Evolutionary conservation across 2,888 invertebrate genomes (phyloP).

Genomic region (Hemithea aestivaria): DNA sequence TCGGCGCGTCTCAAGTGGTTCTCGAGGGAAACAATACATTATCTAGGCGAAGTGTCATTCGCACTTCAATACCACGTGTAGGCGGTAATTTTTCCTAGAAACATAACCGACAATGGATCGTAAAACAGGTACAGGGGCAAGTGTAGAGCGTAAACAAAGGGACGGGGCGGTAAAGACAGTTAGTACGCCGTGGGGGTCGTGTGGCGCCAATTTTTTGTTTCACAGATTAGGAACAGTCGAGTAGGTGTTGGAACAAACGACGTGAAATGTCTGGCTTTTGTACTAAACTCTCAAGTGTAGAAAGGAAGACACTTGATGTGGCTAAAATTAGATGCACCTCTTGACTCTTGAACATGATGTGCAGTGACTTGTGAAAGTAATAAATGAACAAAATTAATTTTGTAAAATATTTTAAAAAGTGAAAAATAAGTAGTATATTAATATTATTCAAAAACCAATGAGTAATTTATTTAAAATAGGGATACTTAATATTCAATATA

Average conservation of each 20-base stretch:
- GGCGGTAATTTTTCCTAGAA: constrained; percentile 52
- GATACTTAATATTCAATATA: not conserved
- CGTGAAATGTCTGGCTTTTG: constrained; percentile 71
- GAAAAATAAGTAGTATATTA: no score
- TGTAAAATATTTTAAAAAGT: no score
- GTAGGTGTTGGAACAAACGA: constrained; percentile 70
- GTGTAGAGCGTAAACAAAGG: constrained; percentile 55
- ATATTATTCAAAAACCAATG: no score
- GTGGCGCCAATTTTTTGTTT: constrained; percentile 71
- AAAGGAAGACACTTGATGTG: constrained; percentile 35
- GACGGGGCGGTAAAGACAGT: constrained; percentile 51
- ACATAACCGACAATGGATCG: constrained; percentile 38
- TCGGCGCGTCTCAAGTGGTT: constrained; percentile 36
- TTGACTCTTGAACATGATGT: constrained; percentile 17
- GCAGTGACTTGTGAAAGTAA: no score
- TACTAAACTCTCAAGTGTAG: constrained; percentile 50
- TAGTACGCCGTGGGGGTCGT: constrained; percentile 48
- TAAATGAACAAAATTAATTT: no score
- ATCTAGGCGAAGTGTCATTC: constrained; percentile 35
- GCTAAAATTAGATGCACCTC: constrained; percentile 28
- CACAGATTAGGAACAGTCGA: constrained; percentile 46
- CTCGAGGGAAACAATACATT: constrained; percentile 40
- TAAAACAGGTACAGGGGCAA: constrained; percentile 61
- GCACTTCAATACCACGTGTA: constrained; percentile 48
- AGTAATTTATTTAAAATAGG: no score